Evolutionary conservation across 2,797 vertebrate species (phyloP).

Genomic region (Borostomias antarcticus): DNA sequence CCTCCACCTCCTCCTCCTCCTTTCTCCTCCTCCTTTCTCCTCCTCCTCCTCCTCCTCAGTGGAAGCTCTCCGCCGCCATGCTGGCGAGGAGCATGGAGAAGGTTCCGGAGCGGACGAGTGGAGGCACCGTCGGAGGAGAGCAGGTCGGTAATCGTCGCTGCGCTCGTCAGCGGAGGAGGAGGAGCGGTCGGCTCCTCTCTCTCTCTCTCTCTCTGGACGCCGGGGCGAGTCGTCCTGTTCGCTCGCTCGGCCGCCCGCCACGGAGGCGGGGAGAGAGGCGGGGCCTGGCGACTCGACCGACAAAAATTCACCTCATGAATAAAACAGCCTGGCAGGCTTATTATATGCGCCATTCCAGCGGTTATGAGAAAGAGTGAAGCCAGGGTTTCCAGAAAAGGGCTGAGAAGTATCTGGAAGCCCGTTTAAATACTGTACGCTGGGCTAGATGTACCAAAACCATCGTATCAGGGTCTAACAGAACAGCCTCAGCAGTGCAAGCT

Average conservation of each 20-base stretch:
- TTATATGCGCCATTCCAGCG: too few species aligned
- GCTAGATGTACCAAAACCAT: background rate
- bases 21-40: conserved; percentile 8
- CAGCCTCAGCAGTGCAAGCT: background rate
- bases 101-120: conserved; percentile 30
- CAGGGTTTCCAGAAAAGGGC: too few species aligned
- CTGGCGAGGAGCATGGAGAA: conserved; percentile 22
- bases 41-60: conserved; percentile 11
- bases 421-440: too few species aligned
- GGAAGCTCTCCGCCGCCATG: conserved; percentile 5
- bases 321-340: too few species aligned
- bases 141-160: conserved; percentile 38
- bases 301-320: too few species aligned
- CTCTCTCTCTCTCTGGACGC: conserved; percentile 10
- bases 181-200: conserved; percentile 41
- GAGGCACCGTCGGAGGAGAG: conserved; percentile 32
- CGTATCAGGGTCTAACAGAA: background rate
- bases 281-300: too few species aligned
- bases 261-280: background rate
- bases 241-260: background rate
- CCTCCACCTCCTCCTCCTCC: background rate
- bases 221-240: conserved; percentile 36
- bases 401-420: too few species aligned
- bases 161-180: conserved; percentile 27
- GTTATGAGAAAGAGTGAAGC: too few species aligned